These are phyloP conservation scores for Misgurnus anguillicaudatus DNA, from an alignment of 2,113 vertebrate species.

Conservation along the genomic window DNA sequence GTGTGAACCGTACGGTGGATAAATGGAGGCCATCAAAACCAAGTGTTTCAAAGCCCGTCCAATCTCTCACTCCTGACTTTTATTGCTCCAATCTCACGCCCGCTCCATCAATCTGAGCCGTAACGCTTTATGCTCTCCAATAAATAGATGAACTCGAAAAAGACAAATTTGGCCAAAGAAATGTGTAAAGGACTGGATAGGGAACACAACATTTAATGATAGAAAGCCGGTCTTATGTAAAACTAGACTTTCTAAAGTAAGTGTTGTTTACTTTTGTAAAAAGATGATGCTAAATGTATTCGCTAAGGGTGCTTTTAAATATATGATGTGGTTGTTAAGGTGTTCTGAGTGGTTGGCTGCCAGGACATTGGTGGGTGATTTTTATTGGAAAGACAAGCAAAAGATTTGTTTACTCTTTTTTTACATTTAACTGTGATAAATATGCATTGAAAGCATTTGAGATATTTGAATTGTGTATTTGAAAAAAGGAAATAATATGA, in stretches of 20 bases:
- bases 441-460: background rate
- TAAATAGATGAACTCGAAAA: constrained; percentile 51
- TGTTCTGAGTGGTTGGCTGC: background rate
- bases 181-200: constrained; percentile 9
- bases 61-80: constrained; percentile 48
- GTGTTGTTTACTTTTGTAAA: background rate
- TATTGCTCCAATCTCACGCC: constrained; percentile 37
- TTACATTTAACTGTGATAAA: background rate
- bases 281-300: background rate
- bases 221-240: constrained; percentile 31
- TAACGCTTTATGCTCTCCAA: constrained; percentile 36
- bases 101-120: constrained; percentile 50
- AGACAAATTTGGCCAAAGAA: constrained; percentile 41
- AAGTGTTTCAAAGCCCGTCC: constrained; percentile 39
- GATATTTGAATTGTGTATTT: background rate
- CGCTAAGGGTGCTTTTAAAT: too few species aligned
- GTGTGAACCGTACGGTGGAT: constrained; percentile 9
- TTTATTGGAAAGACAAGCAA: background rate
- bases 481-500: background rate
- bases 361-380: background rate
- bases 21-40: constrained; percentile 39
- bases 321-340: background rate
- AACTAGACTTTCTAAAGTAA: background rate
- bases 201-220: constrained; percentile 11
- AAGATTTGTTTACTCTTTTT: background rate